Conservation (phyloP, 2,888 invertebrate species). For the Belgica antarctica region DNA sequence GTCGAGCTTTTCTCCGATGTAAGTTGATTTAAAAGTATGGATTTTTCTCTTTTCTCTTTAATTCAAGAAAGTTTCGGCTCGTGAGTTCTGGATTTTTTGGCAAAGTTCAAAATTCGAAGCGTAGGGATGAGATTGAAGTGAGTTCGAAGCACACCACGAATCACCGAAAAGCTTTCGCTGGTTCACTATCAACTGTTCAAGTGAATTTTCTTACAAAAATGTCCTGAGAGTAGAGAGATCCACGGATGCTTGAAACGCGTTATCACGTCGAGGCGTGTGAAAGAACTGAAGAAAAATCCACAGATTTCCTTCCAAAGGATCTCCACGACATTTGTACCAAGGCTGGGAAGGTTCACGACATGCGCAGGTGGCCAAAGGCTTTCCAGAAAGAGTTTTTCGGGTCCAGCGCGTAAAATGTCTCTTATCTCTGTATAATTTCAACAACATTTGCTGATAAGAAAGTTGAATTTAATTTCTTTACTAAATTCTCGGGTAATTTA, state of each 20-base stretch:
- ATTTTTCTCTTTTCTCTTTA: constrained; percentile 22
- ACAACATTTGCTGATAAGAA: constrained; percentile 12
- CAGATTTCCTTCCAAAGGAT: neutral
- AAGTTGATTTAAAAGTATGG: constrained; percentile 35
- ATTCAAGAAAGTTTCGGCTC: neutral
- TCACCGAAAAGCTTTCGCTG: too few species aligned
- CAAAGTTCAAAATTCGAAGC: neutral
- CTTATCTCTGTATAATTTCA: neutral
- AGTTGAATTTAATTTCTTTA: neutral
- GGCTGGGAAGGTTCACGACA: neutral
- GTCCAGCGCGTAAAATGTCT: neutral
- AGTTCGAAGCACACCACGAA: neutral
- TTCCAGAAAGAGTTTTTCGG: neutral
- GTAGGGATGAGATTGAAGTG: neutral
- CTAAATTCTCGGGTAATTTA: neutral
- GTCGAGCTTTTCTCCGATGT: constrained; percentile 25
- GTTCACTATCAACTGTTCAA: too few species aligned
- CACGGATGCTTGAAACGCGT: constrained; percentile 11
- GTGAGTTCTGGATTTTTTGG: neutral
- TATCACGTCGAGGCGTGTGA: constrained; percentile 7
- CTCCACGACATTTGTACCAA: neutral
- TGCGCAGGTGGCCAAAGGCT: neutral
- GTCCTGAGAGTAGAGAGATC: constrained; percentile 1
- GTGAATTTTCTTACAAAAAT: constrained; percentile 17
- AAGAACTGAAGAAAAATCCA: constrained; percentile 8